A percentile compares a stretch with the other conserved stretches of the same genome.
phyloP scores from a whole-genome alignment of 2,113 vertebrate genomes.

The Eolophus roseicapilla region DNA sequence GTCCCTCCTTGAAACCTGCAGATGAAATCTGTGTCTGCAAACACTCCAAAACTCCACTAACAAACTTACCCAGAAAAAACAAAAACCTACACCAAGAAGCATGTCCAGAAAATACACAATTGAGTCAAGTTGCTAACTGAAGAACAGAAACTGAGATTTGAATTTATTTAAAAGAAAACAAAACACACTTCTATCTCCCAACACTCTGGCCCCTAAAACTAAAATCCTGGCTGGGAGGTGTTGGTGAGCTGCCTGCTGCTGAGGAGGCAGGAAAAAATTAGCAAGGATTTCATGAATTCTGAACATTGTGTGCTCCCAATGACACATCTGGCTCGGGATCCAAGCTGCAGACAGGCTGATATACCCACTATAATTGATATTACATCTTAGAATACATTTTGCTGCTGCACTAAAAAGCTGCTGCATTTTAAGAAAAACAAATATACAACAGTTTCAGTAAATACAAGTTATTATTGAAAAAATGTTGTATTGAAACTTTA shows the following conservation, averaged over 20 bases:
- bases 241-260: slow-evolving; percentile 4
- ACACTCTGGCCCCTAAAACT: neutral
- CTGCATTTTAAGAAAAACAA: neutral
- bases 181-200: neutral
- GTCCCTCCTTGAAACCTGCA: neutral
- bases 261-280: slow-evolving; percentile 3
- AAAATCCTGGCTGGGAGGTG: neutral
- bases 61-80: neutral
- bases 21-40: neutral
- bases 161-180: neutral
- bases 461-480: slow-evolving; percentile 37
- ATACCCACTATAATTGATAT: neutral
- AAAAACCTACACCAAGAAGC: neutral
- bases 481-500: neutral
- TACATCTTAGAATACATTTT: neutral
- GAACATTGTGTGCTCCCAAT: neutral
- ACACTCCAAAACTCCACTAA: neutral
- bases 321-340: slow-evolving; percentile 5
- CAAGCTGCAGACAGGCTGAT: neutral
- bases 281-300: neutral
- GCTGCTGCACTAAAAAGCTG: neutral
- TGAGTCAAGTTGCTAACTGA: neutral
- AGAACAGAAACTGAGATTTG: neutral
- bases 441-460: slow-evolving; percentile 26
- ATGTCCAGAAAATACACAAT: neutral